These are phyloP conservation scores for Acanthisitta chloris DNA, from an alignment of 2,113 vertebrate genomes.

Conservation along the genomic window DNA sequence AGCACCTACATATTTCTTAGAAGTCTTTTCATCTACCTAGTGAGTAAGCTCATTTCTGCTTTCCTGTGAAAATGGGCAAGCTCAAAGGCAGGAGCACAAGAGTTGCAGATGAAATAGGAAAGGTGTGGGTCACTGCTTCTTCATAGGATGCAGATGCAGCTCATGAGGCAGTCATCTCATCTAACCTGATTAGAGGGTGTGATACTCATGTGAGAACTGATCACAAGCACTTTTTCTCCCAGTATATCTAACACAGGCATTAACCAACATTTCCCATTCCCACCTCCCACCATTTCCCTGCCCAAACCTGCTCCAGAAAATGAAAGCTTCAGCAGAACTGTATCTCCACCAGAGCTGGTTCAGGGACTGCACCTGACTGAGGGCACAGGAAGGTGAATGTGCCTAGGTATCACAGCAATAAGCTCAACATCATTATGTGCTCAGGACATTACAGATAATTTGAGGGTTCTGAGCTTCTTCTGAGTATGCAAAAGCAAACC, in stretches of 20 bases:
- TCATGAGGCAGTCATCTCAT: background rate
- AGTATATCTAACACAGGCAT: background rate
- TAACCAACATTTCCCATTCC: background rate
- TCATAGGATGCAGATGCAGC: background rate
- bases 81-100: background rate
- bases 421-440: background rate
- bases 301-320: background rate
- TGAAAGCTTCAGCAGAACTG: background rate
- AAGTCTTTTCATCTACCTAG: slow-evolving; percentile 20
- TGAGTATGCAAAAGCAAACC: background rate
- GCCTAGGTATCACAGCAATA: background rate
- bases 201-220: background rate
- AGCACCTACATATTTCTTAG: slow-evolving; percentile 15
- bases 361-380: background rate
- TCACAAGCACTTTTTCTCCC: background rate
- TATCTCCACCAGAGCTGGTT: background rate
- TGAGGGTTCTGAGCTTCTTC: background rate
- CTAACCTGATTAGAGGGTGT: background rate
- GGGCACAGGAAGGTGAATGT: background rate
- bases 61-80: background rate
- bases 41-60: slow-evolving; percentile 43
- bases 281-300: background rate
- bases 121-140: background rate
- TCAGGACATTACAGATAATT: slow-evolving; percentile 15
- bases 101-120: background rate